phyloP scores from a whole-genome alignment of 2,797 vertebrate genomes.

The Simalia tracyae region DNA sequence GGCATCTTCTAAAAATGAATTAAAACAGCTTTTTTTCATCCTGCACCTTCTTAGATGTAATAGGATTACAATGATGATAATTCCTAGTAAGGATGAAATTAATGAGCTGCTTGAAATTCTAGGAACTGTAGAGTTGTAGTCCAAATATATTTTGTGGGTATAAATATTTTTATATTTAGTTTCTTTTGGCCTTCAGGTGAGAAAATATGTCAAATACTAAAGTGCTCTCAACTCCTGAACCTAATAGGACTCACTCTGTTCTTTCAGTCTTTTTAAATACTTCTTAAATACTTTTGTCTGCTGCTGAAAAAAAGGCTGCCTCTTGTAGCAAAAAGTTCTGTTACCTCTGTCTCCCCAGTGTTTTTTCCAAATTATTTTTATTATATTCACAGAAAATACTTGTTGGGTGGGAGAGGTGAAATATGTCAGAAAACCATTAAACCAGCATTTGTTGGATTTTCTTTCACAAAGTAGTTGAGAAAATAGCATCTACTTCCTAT shows the following conservation, averaged over 20 bases:
- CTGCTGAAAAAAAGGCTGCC: background rate
- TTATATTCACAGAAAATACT: background rate
- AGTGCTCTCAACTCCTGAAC: background rate
- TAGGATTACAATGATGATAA: background rate
- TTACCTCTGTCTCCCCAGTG: background rate
- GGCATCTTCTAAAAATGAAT: slow-evolving; percentile 21
- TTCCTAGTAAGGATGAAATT: background rate
- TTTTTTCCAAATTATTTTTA: background rate
- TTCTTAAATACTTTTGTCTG: background rate
- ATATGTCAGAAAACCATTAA: background rate
- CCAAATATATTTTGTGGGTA: background rate
- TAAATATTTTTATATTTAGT: background rate
- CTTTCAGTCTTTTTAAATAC: background rate
- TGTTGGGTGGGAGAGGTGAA: background rate
- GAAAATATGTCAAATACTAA: background rate
- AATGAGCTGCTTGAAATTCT: background rate
- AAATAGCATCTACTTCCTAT: slow-evolving; percentile 35
- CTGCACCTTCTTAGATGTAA: background rate
- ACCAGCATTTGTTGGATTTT: slow-evolving; percentile 33
- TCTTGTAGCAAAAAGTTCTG: background rate
- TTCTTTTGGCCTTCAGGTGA: background rate
- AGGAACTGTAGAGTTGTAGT: background rate
- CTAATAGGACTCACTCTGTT: background rate
- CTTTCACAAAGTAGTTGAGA: slow-evolving; percentile 53
- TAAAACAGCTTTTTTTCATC: background rate